phyloP scores from a whole-genome alignment of 2,113 vertebrate species.

The Nibea albiflora region DNA sequence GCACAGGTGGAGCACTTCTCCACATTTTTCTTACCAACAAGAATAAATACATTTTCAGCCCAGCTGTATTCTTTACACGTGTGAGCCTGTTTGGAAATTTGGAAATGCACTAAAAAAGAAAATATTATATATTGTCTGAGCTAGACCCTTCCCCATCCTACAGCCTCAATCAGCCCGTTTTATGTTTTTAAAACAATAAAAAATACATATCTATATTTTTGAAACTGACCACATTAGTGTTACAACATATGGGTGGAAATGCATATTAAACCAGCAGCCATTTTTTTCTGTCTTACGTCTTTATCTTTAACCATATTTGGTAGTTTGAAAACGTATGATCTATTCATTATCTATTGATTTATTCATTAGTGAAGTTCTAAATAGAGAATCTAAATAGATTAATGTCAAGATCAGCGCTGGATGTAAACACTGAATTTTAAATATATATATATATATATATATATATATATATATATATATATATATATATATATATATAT shows the following conservation, averaged over 20 bases:
- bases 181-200: not conserved
- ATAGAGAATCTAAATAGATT: not conserved
- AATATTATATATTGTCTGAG: not conserved
- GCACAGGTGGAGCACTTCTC: not conserved
- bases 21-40: not conserved
- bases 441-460: too few species aligned
- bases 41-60: not conserved
- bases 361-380: not conserved
- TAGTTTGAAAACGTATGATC: not conserved
- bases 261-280: not conserved
- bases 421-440: too few species aligned
- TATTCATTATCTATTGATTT: too few species aligned
- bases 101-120: not conserved
- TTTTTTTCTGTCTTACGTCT: not conserved
- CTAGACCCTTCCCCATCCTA: not conserved
- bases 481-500: too few species aligned
- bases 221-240: not conserved
- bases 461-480: too few species aligned
- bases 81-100: not conserved
- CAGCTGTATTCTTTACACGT: not conserved
- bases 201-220: not conserved
- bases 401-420: not conserved
- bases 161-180: not conserved
- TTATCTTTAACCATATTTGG: not conserved
- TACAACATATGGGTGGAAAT: not conserved